These are phyloP conservation scores for Rhamnusium bicolor DNA, from an alignment of 2,888 invertebrate genomes.

Conservation along the genomic window DNA sequence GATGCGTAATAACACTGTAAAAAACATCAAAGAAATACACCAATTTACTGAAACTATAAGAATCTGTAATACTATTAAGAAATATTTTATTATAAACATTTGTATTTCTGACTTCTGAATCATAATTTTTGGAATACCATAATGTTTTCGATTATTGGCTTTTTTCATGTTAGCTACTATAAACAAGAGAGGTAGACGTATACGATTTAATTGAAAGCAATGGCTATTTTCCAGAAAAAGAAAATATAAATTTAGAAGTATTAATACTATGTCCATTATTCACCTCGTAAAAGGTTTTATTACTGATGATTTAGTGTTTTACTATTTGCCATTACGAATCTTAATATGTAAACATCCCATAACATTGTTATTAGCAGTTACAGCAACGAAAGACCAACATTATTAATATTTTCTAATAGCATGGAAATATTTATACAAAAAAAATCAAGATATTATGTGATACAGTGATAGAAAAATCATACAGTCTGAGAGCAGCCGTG, in stretches of 20 bases:
- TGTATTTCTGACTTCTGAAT: background rate
- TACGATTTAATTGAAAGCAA: background rate
- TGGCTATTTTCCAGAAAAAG: background rate
- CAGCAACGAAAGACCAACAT: background rate
- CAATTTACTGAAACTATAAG: background rate
- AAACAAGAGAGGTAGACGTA: background rate
- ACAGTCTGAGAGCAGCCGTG: too few species aligned
- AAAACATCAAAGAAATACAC: background rate
- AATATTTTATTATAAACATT: background rate
- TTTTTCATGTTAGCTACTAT: background rate
- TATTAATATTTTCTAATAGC: background rate
- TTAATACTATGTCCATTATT: slow-evolving; percentile 21
- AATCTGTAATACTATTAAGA: background rate
- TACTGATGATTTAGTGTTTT: slow-evolving; percentile 23
- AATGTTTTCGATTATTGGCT: background rate
- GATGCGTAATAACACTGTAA: background rate
- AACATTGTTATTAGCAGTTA: slow-evolving; percentile 17
- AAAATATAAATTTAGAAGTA: slow-evolving; percentile 7
- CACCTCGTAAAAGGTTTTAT: slow-evolving; percentile 32
- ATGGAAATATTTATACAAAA: background rate
- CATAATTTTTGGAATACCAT: background rate
- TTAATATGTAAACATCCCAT: slow-evolving; percentile 15
- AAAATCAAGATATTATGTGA: too few species aligned
- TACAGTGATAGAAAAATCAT: too few species aligned
- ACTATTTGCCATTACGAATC: slow-evolving; percentile 22